A percentile compares a stretch with the other conserved stretches of the same genome.
Evolutionary conservation across 2,113 vertebrate genomes (phyloP).

Genomic region (Anthoscopus minutus): DNA sequence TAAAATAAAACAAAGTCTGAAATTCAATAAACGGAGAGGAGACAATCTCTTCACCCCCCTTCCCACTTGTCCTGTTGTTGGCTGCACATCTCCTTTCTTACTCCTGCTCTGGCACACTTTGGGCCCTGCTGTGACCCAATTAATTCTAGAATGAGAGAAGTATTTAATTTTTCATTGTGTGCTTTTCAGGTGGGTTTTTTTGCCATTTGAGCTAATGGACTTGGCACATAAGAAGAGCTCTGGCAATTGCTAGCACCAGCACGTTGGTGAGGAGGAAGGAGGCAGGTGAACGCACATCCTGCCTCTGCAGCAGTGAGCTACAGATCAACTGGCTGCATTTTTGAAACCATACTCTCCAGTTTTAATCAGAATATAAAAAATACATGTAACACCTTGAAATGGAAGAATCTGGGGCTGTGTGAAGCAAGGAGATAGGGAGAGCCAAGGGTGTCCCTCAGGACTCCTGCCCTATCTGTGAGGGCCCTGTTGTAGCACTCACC

Average conservation of each 20-base stretch:
- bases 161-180: not conserved
- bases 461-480: not conserved
- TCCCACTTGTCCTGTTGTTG: not conserved
- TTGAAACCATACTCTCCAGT: not conserved
- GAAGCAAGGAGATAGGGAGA: rapidly evolving
- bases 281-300: rapidly evolving
- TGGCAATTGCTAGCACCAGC: not conserved
- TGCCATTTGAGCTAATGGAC: not conserved
- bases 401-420: rapidly evolving
- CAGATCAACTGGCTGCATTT: rapidly evolving
- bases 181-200: not conserved
- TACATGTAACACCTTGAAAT: not conserved
- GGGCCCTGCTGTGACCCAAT: not conserved
- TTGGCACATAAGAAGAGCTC: not conserved
- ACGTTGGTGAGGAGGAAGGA: not conserved
- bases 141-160: not conserved
- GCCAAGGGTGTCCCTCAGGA: not conserved
- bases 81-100: not conserved
- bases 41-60: not conserved
- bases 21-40: not conserved
- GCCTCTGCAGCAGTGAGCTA: not conserved
- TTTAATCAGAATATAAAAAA: not conserved
- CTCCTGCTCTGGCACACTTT: not conserved
- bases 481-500: rapidly evolving
- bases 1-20: not conserved